phyloP scores from a whole-genome alignment of 2,113 vertebrate genomes.

The Menidia beryllina region DNA sequence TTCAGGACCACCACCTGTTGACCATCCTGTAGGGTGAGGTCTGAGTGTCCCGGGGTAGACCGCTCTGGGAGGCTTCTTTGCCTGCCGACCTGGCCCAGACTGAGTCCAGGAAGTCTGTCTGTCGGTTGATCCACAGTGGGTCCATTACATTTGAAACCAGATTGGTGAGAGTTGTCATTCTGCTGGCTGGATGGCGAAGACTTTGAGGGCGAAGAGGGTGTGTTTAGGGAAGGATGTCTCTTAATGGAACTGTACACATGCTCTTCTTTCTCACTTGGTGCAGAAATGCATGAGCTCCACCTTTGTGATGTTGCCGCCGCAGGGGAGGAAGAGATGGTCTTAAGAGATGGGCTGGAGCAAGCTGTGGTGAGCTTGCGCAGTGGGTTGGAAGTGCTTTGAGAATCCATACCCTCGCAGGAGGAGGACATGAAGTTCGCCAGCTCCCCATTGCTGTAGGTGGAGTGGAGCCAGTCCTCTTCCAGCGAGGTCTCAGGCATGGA shows the following conservation, averaged over 20 bases:
- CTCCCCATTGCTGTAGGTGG: slow-evolving; percentile 93
- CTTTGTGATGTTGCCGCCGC: slow-evolving; percentile 81
- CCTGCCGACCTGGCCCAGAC: slow-evolving; percentile 62
- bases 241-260: slow-evolving; percentile 87
- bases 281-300: slow-evolving; percentile 87
- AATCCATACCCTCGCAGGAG: slow-evolving; percentile 68
- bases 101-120: slow-evolving; percentile 57
- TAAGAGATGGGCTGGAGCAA: slow-evolving; percentile 88
- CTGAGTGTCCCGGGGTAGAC: slow-evolving; percentile 78
- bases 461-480: slow-evolving; percentile 90
- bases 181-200: slow-evolving; percentile 79
- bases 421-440: slow-evolving; percentile 85
- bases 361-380: slow-evolving; percentile 79
- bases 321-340: slow-evolving; percentile 73
- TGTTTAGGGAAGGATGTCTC: slow-evolving; percentile 74
- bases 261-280: slow-evolving; percentile 86
- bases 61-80: slow-evolving; percentile 83
- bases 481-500: slow-evolving; percentile 77
- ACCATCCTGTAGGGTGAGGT: slow-evolving; percentile 93
- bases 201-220: slow-evolving; percentile 76
- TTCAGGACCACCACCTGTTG: slow-evolving; percentile 92
- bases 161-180: slow-evolving; percentile 76
- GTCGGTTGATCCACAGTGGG: slow-evolving; percentile 47
- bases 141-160: slow-evolving; percentile 57
- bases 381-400: slow-evolving; percentile 60